Percentiles rank a stretch among this genome's conserved stretches.
Conservation (phyloP, 2,797 vertebrate genomes). For the Momotus momota region DNA sequence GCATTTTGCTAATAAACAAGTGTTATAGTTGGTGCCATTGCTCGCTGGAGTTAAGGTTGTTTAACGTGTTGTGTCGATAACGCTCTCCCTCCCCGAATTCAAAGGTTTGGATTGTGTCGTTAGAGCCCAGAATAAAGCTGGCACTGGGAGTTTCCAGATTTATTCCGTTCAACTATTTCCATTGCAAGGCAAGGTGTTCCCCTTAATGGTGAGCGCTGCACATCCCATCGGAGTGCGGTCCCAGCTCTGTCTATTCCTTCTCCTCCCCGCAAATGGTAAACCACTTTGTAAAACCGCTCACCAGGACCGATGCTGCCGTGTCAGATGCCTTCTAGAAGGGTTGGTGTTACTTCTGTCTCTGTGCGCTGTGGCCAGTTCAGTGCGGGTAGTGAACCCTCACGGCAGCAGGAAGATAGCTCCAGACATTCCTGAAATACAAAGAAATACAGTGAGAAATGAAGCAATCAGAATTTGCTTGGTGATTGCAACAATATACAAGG, state of each 20-base stretch:
- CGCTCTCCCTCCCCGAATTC: background rate
- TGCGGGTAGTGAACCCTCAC: background rate
- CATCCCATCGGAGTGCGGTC: background rate
- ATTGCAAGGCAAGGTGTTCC: background rate
- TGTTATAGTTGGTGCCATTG: conserved; percentile 61
- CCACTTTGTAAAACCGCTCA: background rate
- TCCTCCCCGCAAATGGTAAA: background rate
- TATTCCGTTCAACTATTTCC: background rate
- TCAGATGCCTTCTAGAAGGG: background rate
- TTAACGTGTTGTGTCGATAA: conserved; percentile 4
- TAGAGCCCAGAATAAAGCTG: background rate
- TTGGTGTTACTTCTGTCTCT: background rate
- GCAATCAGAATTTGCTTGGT: background rate
- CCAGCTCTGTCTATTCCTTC: background rate
- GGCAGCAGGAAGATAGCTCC: background rate
- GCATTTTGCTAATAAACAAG: conserved; percentile 81
- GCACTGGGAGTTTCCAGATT: background rate
- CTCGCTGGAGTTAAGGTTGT: conserved; percentile 65
- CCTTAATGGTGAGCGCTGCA: background rate
- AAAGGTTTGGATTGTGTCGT: background rate
- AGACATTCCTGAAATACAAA: background rate
- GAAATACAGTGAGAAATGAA: background rate
- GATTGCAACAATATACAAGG: background rate
- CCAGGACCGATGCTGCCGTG: background rate
- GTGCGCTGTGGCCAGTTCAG: background rate